Evolutionary conservation across 1,140 invertebrate genomes (phyloP).

Genomic region (Scylla paramamosain): DNA sequence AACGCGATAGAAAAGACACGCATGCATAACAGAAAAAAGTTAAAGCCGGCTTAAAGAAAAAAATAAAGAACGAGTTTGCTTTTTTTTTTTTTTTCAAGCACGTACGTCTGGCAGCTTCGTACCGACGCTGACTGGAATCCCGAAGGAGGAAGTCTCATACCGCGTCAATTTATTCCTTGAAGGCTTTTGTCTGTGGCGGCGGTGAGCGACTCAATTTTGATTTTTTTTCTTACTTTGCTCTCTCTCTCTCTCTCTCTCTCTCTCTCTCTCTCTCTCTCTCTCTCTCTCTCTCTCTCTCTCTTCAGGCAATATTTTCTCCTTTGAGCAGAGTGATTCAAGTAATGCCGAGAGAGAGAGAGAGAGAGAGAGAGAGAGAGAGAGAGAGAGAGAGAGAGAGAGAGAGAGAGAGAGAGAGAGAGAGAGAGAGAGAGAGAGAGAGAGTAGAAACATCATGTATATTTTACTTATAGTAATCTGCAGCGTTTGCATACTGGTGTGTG

Average conservation of each 20-base stretch:
- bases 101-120: not conserved
- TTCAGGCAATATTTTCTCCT: not conserved
- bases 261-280: not conserved
- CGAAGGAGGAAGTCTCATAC: not conserved
- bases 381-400: conserved; percentile 16
- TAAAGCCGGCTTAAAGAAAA: not conserved
- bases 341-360: not conserved
- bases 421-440: conserved; percentile 14
- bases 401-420: conserved; percentile 3
- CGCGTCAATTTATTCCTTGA: not conserved
- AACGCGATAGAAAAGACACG: too few species aligned
- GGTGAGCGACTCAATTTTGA: not conserved
- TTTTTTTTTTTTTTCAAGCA: too few species aligned
- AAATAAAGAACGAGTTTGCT: not conserved
- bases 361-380: conserved; percentile 20
- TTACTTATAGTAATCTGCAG: not conserved
- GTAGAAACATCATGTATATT: not conserved
- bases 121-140: not conserved
- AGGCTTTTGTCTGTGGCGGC: not conserved
- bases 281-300: not conserved
- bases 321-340: not conserved
- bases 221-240: not conserved
- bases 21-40: not conserved
- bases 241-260: too few species aligned
- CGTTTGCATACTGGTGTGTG: not conserved